Base-by-base conservation (phyloP, 37 sponge, comb jelly and placozoan species). In the Halichondria panicea region DNA sequence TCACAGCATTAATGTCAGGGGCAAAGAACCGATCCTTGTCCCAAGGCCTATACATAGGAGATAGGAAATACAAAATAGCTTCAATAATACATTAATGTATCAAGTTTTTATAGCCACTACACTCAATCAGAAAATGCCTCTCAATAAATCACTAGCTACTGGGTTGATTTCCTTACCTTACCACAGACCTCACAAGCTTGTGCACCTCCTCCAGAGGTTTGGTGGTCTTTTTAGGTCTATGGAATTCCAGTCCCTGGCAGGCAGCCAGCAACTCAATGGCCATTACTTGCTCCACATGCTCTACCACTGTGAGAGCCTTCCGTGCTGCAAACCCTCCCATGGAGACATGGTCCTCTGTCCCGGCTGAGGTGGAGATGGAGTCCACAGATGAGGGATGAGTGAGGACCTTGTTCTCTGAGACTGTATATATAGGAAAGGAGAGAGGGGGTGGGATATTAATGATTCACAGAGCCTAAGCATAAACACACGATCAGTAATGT, bases 311-410 rank as follows among this genome's bases (percentile, higher is more conserved):
- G n/a, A 98, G 77, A 19, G 99, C 96, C 82, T 98, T 95, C 68
- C 99, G 84, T 12, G 99, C 99, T 30, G 93, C 74, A 71, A 70
- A 94, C 12, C 99, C 99, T 59, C 99, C 99, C 99, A 98, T 98
- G 63, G 99, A 98, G 57, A 98, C 99, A 50, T 98, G 99, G 72
- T 98, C 99, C 71, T 98, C 99, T n/a, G 78, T 76, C 22, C 91
- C 99, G 48, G 96, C 99, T 27, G 96, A 95, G 11, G 99, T 98
- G 57, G 93, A 72, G 72, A 89, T 79, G 43, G 93, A 87, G 81
- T 98, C 99, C n/a, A 92, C 91, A n/a, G 96, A 95, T 36, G 99
- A 98, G 1, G 99, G 99, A 71, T 95, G 96, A 59, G 90, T 89
- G 31, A 98, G 74, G 13, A 95, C 96, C 70, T 98, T 98, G 75